Percentiles rank a stretch among this genome's conserved stretches.
Evolutionary conservation across 2,113 vertebrate species (phyloP).

Genomic region (Phylloscopus whistleri): DNA sequence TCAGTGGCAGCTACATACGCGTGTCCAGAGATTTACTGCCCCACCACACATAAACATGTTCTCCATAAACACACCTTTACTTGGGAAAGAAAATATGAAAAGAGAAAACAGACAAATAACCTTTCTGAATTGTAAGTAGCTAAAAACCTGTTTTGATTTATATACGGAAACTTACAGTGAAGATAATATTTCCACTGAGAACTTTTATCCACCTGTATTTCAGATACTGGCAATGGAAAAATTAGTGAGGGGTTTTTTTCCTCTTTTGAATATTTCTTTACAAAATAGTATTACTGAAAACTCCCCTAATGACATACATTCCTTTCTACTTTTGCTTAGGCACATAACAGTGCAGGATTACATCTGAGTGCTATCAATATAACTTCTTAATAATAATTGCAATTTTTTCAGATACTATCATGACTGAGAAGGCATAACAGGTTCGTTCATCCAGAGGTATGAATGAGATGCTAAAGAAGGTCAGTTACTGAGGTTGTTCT

Average conservation of each 20-base stretch:
- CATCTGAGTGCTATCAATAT: not conserved
- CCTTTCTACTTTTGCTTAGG: not conserved
- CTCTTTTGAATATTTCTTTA: not conserved
- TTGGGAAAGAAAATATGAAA: not conserved
- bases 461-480: not conserved
- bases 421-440: not conserved
- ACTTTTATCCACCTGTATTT: not conserved
- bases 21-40: not conserved
- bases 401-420: not conserved
- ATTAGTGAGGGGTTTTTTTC: rapidly evolving
- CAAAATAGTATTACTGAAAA: not conserved
- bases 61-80: not conserved
- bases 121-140: not conserved
- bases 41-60: not conserved
- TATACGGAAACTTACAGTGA: not conserved
- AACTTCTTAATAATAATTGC: not conserved
- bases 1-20: not conserved
- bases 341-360: not conserved
- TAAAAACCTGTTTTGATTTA: not conserved
- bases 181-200: not conserved
- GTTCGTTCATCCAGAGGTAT: not conserved
- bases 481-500: not conserved
- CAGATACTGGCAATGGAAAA: not conserved
- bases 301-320: not conserved
- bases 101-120: not conserved